Conservation (phyloP, 2,113 vertebrate species). For the Engraulis encrasicolus region DNA sequence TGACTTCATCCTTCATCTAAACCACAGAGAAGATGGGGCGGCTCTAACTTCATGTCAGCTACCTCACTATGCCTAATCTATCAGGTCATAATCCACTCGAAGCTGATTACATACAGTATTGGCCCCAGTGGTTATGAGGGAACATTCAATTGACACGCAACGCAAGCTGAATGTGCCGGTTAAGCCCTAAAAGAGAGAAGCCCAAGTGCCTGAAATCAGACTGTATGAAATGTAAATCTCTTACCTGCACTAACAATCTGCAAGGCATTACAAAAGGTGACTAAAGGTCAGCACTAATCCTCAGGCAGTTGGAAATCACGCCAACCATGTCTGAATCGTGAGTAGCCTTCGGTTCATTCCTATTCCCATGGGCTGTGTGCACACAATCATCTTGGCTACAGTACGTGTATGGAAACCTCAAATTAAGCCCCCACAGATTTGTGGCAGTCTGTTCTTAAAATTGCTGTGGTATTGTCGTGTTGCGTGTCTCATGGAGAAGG, state of each 20-base stretch:
- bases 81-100: neutral
- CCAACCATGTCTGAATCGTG: conserved; percentile 36
- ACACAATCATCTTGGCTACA: neutral
- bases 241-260: conserved; percentile 29
- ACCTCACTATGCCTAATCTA: neutral
- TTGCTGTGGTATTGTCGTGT: neutral
- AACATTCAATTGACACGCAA: too few species aligned
- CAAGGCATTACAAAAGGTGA: conserved; percentile 27
- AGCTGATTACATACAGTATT: neutral
- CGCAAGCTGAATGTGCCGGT: conserved; percentile 17
- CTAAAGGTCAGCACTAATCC: conserved; percentile 47
- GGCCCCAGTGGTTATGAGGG: neutral
- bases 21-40: neutral
- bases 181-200: conserved; percentile 44
- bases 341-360: conserved; percentile 20
- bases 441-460: neutral
- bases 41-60: neutral
- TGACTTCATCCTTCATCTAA: too few species aligned
- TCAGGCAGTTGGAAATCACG: neutral
- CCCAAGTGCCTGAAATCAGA: conserved; percentile 30
- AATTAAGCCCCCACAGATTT: neutral
- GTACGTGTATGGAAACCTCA: neutral
- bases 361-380: neutral
- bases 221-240: conserved; percentile 39
- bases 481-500: neutral